Base-by-base conservation (phyloP, 1,140 invertebrate species). In the Bradynema listronoti region DNA sequence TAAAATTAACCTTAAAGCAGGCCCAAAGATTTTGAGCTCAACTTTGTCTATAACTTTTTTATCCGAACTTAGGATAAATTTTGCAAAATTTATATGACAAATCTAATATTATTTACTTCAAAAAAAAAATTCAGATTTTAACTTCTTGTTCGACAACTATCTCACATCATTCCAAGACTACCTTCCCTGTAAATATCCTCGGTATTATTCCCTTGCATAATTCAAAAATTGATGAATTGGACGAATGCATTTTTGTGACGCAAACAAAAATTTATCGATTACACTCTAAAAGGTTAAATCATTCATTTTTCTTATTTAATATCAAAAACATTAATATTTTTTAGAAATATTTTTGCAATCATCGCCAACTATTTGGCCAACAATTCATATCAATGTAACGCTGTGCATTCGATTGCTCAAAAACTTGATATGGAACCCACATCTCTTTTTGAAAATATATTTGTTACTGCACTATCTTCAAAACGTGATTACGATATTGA, bases 211-310 rank as follows among this genome's bases (percentile, higher is more conserved):
- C 58, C 22, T 9, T 54, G 3, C 9, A 27, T 4, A 25, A 66
- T 61, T 2, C 11, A 32, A 36, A 11, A 5, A n/a, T n/a, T n/a
- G 34, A 7, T 30, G 63, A 30, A 2, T 30, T 49, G 34, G 3
- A 43, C 11, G 49, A 61, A 22, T 61, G 58, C 24, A 24, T 61
- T 5, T 22, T 66, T 11, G 46, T 61, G 6, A 42, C 36, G 5
- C 19, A 34, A 29, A 49, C 34, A 2, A 61, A 61, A 7, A 58
- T 61, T 34, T 63, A 63, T 24, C 11, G 19, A 19, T 16, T 61
- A 14, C 24, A 41, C 14, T 29, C 58, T 11, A 36, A 61, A 61
- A 63, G 43, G 63, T 61, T 14, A 1, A n/a, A n/a, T n/a, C n/a
- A n/a, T n/a, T n/a, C n/a, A n/a, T n/a, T n/a, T n/a, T n/a, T n/a